phyloP scores from a whole-genome alignment of 2,113 vertebrate genomes.

The Malurus cyaneus region DNA sequence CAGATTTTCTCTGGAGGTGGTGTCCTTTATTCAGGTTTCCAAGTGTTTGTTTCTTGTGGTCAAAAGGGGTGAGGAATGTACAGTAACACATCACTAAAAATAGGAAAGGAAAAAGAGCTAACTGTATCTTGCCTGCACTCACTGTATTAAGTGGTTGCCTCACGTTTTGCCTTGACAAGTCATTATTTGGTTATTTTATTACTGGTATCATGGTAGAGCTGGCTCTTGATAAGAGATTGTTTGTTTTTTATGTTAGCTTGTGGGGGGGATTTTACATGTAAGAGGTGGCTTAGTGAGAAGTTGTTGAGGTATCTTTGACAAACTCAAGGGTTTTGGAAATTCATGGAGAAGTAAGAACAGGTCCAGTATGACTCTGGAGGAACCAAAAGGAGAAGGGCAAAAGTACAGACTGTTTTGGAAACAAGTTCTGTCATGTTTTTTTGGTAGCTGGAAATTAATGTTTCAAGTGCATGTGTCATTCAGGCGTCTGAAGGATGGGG shows the following conservation, averaged over 20 bases:
- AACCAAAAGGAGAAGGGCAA: not conserved
- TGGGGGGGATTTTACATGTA: not conserved
- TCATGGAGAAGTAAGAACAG: not conserved
- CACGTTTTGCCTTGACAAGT: not conserved
- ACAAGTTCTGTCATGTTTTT: not conserved
- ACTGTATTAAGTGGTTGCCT: not conserved
- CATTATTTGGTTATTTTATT: not conserved
- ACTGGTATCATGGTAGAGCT: not conserved
- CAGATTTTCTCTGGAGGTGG: not conserved
- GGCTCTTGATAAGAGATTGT: not conserved
- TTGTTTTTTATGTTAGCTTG: not conserved
- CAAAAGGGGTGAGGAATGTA: not conserved
- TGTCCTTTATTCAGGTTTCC: not conserved
- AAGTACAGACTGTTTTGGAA: not conserved
- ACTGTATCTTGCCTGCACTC: not conserved
- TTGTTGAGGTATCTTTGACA: fast-evolving
- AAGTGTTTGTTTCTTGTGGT: not conserved
- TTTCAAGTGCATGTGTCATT: not conserved
- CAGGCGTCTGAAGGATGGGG: not conserved
- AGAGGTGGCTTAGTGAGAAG: not conserved
- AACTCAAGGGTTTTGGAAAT: not conserved
- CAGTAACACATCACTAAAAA: not conserved
- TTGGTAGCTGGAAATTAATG: not conserved
- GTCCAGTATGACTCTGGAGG: not conserved
- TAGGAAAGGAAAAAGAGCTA: not conserved